Evolutionary conservation across 2,888 invertebrate genomes (phyloP), one percentile per base, ranked within the genome.

Genomic region (Parasteatoda lunata): DNA sequence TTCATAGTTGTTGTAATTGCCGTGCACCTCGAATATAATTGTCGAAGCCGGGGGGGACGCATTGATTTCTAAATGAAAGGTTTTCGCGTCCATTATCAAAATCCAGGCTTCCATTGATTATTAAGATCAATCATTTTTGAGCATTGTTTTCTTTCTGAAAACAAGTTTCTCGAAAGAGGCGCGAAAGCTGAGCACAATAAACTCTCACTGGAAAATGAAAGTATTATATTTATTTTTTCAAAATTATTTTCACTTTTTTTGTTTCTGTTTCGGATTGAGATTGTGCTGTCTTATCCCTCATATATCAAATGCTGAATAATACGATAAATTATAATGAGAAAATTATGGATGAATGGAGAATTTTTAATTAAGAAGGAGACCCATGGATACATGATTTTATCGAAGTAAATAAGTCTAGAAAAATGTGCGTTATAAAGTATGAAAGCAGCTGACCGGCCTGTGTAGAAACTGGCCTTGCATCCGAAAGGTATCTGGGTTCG

Each of bases 11-110:
- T n/a, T n/a, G n/a, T 59, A 59, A 59, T 59, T 59, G 59, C 59
- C 59, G 59, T 59, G 59, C 59, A 59, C 9, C 8, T 13, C 9
- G 59, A 59, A 7, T 59, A 59, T 59, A 59, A 59, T 59, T 59
- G 59, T n/a, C 59, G 11, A 59, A 59, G 11, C 59, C 59, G n/a
- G 59, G 59, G 59, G 73, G 13, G 52, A 54, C 54, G 30, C 73
- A n/a, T 70, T 68, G 15, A 69, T 69, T 77, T 52, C 2, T 8
- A 54, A 69, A 69, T 77, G 69, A 77, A 69, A 69, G 77, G 54
- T 30, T 69, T 77, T 77, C 73, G 77, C 69, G n/a, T 54, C 77
- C 77, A 77, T 77, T 77, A 77, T 47, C 13, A n/a, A 69, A 77
- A 69, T 69, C 54, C 77, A 47, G 66, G 15, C 69, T 45, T 30